Conservation (phyloP, 2,797 vertebrate genomes). For the Pogoniulus pusillus region DNA sequence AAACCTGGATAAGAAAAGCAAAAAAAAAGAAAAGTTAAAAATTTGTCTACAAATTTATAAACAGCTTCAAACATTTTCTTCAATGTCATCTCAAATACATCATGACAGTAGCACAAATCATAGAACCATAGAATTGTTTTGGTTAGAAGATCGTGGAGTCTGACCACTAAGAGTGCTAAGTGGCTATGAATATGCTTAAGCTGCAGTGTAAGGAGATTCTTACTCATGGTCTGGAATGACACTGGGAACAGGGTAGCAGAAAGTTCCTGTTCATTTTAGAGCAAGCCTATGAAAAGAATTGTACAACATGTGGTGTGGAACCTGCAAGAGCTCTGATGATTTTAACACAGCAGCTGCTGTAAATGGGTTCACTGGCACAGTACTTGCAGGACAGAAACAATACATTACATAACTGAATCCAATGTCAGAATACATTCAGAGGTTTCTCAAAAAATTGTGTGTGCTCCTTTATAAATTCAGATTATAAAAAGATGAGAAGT, state of each 20-base stretch:
- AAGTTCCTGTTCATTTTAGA: not conserved
- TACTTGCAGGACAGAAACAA: not conserved
- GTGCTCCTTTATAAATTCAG: not conserved
- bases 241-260: not conserved
- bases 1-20: constrained; percentile 80
- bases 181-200: not conserved
- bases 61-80: not conserved
- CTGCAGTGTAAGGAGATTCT: not conserved
- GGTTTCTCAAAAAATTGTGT: not conserved
- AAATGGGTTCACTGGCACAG: not conserved
- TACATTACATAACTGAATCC: not conserved
- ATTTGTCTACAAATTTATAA: not conserved
- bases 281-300: not conserved
- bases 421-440: not conserved
- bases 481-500: not conserved
- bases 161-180: not conserved
- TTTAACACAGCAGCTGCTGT: not conserved
- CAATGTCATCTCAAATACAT: not conserved
- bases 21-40: not conserved
- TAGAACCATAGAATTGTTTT: no score
- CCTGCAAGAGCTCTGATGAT: not conserved
- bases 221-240: not conserved
- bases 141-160: no score
- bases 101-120: not conserved
- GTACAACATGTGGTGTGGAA: not conserved